Base-by-base conservation (phyloP, 2,888 invertebrate genomes). In the Strigamia transsilvanica region DNA sequence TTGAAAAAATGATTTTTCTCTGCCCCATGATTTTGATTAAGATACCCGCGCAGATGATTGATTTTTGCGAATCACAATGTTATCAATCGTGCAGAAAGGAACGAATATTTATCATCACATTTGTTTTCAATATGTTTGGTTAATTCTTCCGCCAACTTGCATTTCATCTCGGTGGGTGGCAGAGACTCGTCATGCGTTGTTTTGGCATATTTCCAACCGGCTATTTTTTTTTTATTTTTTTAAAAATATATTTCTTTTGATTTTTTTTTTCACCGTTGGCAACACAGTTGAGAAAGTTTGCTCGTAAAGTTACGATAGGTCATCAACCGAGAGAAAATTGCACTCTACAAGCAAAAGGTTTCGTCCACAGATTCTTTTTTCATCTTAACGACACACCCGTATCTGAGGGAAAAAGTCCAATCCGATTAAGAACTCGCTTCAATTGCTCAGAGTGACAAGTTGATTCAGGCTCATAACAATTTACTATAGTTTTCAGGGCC, bases 61-160 rank as follows among this genome's bases (percentile, higher is more conserved):
- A 6, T 23, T 13, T 9, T 66, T 15, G 7, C 10, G 12, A 66
- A 66, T 66, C 27, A 66, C 66, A 66, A 23, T 23, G 66, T 66
- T 66, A 66, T 66, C 66, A 23, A 66, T 66, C 27, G 32, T 10
- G 32, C 66, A 66, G 7, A 66, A 66, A 66, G 32, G 66, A 27
- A 27, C 66, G 66, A 66, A 66, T 66, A 66, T 66, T 66, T 66
- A 66, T 66, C 66, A 23, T 66, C 66, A 66, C 66, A 66, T 66
- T 66, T 66, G 66, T 66, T 66, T 66, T 66, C 66, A 66, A 66
- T 66, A 66, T 66, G 66, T 66, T 66, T 66, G 66, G 27, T 66
- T 66, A 66, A 66, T 66, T 66, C 66, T 66, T 66, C 66, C 66
- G 66, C 66, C 66, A 66, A 66, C 27, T 66, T 66, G 66, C 66